Conservation (phyloP, 2,888 invertebrate genomes). For the Dinocampus coccinellae region DNA sequence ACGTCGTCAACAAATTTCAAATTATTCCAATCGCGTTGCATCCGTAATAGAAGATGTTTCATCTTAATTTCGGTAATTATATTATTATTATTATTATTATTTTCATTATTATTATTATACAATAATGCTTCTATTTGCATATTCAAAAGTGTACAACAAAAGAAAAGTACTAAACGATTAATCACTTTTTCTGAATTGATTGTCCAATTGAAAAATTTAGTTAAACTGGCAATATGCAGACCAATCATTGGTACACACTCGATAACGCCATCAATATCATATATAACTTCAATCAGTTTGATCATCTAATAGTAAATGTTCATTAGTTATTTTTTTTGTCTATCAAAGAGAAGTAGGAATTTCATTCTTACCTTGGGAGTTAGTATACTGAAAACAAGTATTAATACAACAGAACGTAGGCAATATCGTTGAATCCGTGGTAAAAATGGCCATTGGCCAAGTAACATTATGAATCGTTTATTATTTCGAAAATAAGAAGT, state of each 20-base stretch:
- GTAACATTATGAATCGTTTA: neutral
- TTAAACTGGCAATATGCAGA: conserved; percentile 11
- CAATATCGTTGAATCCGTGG: neutral
- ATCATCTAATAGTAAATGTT: conserved; percentile 24
- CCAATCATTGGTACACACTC: conserved; percentile 35
- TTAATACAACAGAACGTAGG: neutral
- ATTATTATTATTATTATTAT: too few species aligned
- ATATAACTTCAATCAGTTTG: conserved; percentile 37
- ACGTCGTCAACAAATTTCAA: conserved; percentile 15
- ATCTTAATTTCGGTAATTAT: conserved; percentile 19
- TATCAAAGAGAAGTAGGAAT: neutral
- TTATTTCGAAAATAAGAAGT: neutral
- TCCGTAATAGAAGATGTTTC: conserved; percentile 28
- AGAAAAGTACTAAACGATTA: too few species aligned
- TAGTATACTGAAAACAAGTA: conserved; percentile 17
- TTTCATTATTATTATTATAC: neutral
- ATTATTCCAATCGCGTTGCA: conserved; percentile 33
- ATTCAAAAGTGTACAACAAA: too few species aligned
- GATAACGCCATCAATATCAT: conserved; percentile 38
- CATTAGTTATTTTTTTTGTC: neutral
- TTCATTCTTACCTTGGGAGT: conserved; percentile 20
- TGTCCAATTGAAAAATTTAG: conserved; percentile 36
- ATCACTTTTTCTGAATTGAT: conserved; percentile 38
- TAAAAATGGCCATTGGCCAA: conserved; percentile 24
- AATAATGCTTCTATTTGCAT: neutral